These are phyloP conservation scores for Nycticorax nycticorax DNA, from an alignment of 2,113 vertebrate species.

Conservation along the genomic window DNA sequence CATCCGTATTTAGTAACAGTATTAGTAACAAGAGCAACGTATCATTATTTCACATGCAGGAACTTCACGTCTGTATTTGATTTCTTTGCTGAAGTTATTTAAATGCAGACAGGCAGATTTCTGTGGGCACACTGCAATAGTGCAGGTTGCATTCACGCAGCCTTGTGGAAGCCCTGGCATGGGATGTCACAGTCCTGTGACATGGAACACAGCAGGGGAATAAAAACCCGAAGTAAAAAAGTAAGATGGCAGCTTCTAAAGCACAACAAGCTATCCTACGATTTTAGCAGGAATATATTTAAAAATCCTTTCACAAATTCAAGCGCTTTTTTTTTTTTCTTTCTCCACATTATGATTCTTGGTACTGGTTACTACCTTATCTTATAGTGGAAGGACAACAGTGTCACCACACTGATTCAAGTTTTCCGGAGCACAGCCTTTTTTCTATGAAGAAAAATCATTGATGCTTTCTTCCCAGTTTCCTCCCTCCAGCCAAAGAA, in stretches of 20 bases:
- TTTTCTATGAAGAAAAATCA: not conserved
- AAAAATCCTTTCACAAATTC: not conserved
- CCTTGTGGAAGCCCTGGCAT: not conserved
- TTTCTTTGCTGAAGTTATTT: not conserved
- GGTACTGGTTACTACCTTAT: not conserved
- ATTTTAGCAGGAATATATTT: not conserved
- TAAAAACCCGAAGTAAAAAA: not conserved
- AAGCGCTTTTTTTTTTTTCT: not conserved
- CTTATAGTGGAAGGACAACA: not conserved
- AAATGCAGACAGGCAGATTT: not conserved
- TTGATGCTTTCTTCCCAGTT: not conserved
- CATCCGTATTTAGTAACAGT: not conserved
- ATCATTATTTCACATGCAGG: not conserved
- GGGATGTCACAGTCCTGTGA: rapidly evolving
- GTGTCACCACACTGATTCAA: not conserved
- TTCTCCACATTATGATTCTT: not conserved
- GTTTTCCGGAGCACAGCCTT: not conserved
- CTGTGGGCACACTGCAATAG: not conserved
- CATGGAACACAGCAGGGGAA: not conserved
- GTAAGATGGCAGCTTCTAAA: not conserved
- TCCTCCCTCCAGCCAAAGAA: not conserved
- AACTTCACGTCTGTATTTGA: not conserved
- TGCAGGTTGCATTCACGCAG: not conserved
- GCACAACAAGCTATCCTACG: not conserved
- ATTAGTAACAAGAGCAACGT: not conserved